These are phyloP conservation scores for Lepidurus packardi DNA, from an alignment of 1,140 invertebrate genomes.

Conservation along the genomic window DNA sequence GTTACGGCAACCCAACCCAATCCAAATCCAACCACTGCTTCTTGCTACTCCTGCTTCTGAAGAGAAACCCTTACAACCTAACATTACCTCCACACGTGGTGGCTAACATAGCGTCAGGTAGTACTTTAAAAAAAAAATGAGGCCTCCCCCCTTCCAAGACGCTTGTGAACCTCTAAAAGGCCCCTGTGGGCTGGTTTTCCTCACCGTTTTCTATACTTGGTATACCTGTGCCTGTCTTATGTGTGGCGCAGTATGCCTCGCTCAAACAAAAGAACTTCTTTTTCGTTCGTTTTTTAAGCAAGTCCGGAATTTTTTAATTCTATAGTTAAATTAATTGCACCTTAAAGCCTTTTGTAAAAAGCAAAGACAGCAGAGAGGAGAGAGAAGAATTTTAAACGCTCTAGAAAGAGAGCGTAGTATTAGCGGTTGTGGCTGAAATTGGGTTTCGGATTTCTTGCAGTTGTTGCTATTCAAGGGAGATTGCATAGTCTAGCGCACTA, in stretches of 20 bases:
- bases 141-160: background rate
- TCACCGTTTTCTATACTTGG: conserved; percentile 2
- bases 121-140: background rate
- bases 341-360: background rate
- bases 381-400: background rate
- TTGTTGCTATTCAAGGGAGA: no score
- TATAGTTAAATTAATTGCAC: background rate
- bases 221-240: background rate
- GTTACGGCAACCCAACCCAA: conserved; percentile 20
- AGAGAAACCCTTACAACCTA: conserved; percentile 1
- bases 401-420: background rate
- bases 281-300: background rate
- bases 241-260: background rate
- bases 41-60: conserved; percentile 16
- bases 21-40: conserved; percentile 14
- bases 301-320: background rate
- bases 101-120: conserved; percentile 18
- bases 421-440: background rate
- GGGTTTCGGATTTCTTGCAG: background rate
- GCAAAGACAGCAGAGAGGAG: background rate
- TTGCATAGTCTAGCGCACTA: no score
- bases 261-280: background rate
- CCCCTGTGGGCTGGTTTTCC: background rate
- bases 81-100: conserved; percentile 11
- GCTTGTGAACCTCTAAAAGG: background rate